These are phyloP conservation scores for Catharus minimus DNA, from an alignment of 2,113 vertebrate species.

Conservation along the genomic window DNA sequence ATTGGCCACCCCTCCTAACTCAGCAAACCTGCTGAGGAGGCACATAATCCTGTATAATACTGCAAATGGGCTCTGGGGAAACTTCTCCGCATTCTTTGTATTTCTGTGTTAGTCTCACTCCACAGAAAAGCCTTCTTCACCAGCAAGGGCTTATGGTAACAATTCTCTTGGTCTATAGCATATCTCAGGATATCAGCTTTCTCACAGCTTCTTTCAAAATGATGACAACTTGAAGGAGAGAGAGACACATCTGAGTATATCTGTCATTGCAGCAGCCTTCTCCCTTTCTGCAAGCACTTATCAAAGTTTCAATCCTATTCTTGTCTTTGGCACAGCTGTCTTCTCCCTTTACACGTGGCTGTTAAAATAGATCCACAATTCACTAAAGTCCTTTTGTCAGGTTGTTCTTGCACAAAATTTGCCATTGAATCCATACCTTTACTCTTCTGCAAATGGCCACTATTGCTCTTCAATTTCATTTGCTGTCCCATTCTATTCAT, in stretches of 20 bases:
- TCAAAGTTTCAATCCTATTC: not conserved
- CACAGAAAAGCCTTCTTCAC: not conserved
- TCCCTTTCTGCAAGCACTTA: not conserved
- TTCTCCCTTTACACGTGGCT: not conserved
- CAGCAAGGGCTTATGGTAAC: not conserved
- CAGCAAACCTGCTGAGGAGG: not conserved
- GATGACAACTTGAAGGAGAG: not conserved
- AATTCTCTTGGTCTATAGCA: not conserved
- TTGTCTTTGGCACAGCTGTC: not conserved
- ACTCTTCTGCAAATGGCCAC: not conserved
- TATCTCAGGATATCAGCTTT: not conserved
- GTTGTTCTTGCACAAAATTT: not conserved
- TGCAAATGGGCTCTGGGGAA: not conserved
- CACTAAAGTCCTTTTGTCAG: not conserved
- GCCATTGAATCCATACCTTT: not conserved
- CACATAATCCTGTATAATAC: not conserved
- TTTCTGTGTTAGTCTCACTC: not conserved
- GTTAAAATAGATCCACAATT: not conserved
- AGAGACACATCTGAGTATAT: not conserved
- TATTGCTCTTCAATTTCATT: not conserved
- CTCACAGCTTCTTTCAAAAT: not conserved
- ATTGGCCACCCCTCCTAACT: accelerated
- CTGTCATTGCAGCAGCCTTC: not conserved
- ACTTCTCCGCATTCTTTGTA: not conserved
- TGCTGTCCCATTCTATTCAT: not conserved